A percentile compares a stretch with the other conserved stretches of the same genome.
phyloP scores from a whole-genome alignment of 2,797 vertebrate species.

The Adrianichthys oophorus region DNA sequence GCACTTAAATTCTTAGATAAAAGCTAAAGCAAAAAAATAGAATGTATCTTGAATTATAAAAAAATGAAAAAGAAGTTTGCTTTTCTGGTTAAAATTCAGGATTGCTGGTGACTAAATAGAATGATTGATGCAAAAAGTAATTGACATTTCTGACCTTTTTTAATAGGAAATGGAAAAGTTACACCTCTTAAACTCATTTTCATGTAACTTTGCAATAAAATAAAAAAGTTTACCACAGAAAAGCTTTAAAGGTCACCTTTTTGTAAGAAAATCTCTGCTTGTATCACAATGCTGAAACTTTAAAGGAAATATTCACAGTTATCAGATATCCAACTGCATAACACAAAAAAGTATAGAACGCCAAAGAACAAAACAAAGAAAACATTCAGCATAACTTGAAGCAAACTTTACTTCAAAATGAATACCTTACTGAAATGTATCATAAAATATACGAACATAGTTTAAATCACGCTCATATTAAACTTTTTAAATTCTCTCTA shows the following conservation, averaged over 20 bases:
- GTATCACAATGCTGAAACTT: conserved; percentile 20
- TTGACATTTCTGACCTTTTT: too few relatives aligned
- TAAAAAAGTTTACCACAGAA: background rate
- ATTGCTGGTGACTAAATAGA: too few relatives aligned
- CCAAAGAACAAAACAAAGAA: conserved; percentile 24
- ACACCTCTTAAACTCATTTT: background rate
- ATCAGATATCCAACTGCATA: conserved; percentile 21
- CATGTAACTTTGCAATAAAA: background rate
- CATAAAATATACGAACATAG: conserved; percentile 20
- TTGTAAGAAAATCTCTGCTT: conserved; percentile 21
- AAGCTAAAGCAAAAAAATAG: conserved; percentile 5
- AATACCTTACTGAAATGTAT: conserved; percentile 9
- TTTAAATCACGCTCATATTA: background rate
- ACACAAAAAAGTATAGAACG: conserved; percentile 28
- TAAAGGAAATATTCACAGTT: conserved; percentile 20
- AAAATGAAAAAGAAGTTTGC: too few relatives aligned
- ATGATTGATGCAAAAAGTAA: too few relatives aligned
- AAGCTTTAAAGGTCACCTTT: conserved; percentile 17
- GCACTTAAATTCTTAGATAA: background rate
- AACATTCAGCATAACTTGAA: conserved; percentile 17
- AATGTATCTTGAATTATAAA: too few relatives aligned
- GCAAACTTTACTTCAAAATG: conserved; percentile 1
- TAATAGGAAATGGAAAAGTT: background rate
- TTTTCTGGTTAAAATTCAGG: too few relatives aligned
- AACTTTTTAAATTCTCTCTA: background rate